Evolutionary conservation across 1,140 invertebrate genomes (phyloP).

Genomic region (Pseudomyrmex sp.): DNA sequence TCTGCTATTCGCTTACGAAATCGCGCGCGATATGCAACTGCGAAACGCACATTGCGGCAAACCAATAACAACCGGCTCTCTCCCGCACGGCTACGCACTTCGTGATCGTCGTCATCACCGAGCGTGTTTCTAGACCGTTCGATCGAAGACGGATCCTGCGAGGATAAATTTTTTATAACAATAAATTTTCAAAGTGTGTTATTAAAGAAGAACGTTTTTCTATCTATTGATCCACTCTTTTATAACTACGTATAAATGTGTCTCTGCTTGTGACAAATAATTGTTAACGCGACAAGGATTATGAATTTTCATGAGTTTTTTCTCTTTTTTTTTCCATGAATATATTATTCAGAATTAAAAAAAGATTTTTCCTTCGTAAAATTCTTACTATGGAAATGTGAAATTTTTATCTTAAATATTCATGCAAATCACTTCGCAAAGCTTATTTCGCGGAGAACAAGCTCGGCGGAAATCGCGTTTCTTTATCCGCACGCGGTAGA

Average conservation of each 20-base stretch:
- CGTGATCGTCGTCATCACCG: background rate
- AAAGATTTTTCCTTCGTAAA: too few relatives aligned
- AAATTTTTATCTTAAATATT: background rate
- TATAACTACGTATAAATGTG: too few relatives aligned
- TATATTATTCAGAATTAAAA: background rate
- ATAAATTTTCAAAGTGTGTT: background rate
- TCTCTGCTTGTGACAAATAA: too few relatives aligned
- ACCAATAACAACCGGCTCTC: background rate
- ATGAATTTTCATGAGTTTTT: background rate
- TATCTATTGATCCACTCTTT: background rate
- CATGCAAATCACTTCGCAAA: too few relatives aligned
- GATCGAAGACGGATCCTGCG: background rate
- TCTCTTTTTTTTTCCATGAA: background rate
- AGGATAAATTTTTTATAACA: too few relatives aligned
- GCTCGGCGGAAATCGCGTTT: background rate
- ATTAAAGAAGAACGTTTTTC: background rate
- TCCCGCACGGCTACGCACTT: background rate
- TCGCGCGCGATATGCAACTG: slow-evolving; percentile 30
- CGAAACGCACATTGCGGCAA: slow-evolving; percentile 54
- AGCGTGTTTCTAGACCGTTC: background rate
- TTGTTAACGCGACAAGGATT: background rate
- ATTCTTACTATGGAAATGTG: too few relatives aligned
- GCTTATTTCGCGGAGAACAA: background rate
- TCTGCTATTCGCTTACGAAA: slow-evolving; percentile 45
- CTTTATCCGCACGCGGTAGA: background rate